These are phyloP conservation scores for Varecia variegata DNA, from an alignment of 2,797 vertebrate genomes.

Conservation along the genomic window DNA sequence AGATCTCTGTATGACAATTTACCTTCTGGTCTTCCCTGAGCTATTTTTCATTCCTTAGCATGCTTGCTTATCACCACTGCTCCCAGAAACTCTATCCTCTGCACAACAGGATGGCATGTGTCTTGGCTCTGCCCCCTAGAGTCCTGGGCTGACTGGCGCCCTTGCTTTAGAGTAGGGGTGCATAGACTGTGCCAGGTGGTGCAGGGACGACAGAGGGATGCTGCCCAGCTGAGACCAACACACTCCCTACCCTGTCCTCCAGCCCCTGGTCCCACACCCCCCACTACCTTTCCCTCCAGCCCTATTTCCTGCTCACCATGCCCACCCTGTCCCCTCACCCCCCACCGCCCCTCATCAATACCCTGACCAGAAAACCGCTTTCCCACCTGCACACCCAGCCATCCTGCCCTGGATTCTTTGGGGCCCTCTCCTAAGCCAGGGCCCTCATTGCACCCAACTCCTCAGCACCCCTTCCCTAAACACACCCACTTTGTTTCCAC, in stretches of 20 bases:
- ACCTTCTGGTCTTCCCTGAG: not conserved
- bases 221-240: not conserved
- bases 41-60: not conserved
- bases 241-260: not conserved
- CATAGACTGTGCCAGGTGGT: not conserved
- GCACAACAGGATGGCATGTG: not conserved
- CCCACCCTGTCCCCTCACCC: too few species aligned
- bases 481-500: not conserved
- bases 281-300: too few species aligned
- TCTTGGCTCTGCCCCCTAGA: not conserved
- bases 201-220: not conserved
- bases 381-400: not conserved
- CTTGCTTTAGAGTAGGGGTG: not conserved
- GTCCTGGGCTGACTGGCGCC: rapidly evolving
- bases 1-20: not conserved
- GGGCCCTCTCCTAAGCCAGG: not conserved
- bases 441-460: not conserved
- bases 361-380: not conserved
- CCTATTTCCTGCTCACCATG: not conserved
- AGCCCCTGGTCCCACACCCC: not conserved
- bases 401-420: not conserved
- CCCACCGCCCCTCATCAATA: not conserved
- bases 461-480: not conserved
- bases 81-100: not conserved
- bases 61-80: not conserved